phyloP scores from a whole-genome alignment of 1,140 invertebrate species.

The Platorchestia sp. region DNA sequence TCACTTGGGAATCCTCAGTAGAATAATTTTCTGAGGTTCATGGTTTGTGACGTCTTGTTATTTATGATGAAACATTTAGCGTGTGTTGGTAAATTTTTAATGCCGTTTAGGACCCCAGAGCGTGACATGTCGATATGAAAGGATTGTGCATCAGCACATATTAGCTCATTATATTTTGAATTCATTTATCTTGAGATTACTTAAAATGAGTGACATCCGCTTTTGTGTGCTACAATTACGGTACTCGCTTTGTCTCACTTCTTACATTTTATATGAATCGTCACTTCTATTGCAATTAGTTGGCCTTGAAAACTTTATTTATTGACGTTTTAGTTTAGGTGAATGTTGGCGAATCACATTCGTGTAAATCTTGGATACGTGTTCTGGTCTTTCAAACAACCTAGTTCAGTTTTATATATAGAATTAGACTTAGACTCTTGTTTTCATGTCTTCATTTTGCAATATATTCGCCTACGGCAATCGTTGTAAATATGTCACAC shows the following conservation, averaged over 20 bases:
- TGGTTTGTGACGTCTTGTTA: neutral
- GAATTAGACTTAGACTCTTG: neutral
- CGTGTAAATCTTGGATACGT: neutral
- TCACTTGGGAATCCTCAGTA: neutral
- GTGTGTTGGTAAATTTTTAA: neutral
- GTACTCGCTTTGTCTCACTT: neutral
- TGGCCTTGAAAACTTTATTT: neutral
- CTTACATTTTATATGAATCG: neutral
- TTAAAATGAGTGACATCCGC: neutral
- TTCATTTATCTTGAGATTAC: neutral
- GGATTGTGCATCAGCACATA: neutral
- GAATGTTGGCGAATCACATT: neutral
- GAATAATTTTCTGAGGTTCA: neutral
- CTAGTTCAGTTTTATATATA: slow-evolving; percentile 2
- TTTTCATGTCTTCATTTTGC: neutral
- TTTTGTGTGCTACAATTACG: neutral
- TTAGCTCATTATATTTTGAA: neutral
- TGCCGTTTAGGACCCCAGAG: neutral
- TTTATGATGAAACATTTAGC: neutral
- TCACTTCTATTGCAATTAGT: neutral
- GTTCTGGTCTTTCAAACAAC: neutral
- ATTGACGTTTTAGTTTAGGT: neutral
- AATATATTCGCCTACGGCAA: neutral
- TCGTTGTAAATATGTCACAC: neutral
- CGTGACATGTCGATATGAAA: neutral